These are phyloP conservation scores for Petroica traversi DNA, from an alignment of 2,113 vertebrate genomes.

Conservation along the genomic window DNA sequence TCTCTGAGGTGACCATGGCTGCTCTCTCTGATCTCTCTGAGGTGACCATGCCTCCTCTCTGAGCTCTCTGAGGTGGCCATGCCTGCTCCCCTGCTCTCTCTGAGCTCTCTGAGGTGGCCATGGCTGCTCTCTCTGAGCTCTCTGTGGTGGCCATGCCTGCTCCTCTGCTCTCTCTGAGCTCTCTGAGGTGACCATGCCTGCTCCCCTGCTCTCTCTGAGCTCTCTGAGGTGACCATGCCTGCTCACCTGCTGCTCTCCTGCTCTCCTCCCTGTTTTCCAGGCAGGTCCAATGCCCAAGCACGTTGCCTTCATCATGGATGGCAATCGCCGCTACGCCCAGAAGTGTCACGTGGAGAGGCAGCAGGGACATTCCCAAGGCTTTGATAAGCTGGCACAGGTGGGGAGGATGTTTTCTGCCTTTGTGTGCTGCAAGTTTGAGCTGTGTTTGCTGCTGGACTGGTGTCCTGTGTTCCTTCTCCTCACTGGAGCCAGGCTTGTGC, in stretches of 20 bases:
- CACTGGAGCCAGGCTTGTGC: background rate
- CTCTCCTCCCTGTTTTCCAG: conserved; percentile 63
- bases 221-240: fast-evolving
- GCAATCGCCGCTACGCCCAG: conserved; percentile 92
- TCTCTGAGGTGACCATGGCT: too few species aligned
- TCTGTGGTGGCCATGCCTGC: too few species aligned
- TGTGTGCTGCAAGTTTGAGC: background rate
- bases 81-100: too few species aligned
- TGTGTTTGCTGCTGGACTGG: background rate
- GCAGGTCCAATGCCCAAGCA: conserved; percentile 96
- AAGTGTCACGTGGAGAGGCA: conserved; percentile 89
- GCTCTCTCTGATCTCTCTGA: too few species aligned
- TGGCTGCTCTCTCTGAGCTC: background rate
- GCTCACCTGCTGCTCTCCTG: background rate
- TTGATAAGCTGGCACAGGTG: conserved; percentile 96
- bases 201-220: background rate
- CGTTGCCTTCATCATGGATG: conserved; percentile 98
- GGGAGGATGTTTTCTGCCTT: background rate
- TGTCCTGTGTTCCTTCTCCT: background rate
- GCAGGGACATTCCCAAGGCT: conserved; percentile 92
- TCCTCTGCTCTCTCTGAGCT: too few species aligned
- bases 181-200: too few species aligned
- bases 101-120: fast-evolving
- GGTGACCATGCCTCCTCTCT: too few species aligned
- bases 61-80: too few species aligned